Percentiles rank a stretch among this genome's conserved stretches.
phyloP scores from a whole-genome alignment of 2,888 invertebrate genomes.

The Calameuta filiformis region DNA sequence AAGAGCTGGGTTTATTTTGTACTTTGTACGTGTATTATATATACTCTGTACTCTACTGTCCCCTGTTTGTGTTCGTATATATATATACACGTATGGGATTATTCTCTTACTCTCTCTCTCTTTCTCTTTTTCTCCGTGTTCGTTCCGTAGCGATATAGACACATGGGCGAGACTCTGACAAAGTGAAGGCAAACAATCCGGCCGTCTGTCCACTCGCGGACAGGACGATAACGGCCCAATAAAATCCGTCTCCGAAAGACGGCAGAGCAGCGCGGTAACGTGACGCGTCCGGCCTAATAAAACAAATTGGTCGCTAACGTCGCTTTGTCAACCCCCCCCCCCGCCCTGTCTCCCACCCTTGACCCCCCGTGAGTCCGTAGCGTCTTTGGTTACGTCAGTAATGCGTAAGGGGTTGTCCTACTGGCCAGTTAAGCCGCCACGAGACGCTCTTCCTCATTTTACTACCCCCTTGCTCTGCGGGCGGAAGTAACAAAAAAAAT shows the following conservation, averaged over 20 bases:
- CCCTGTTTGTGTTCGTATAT: too few species aligned
- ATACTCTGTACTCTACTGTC: too few species aligned
- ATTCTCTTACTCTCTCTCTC: not conserved
- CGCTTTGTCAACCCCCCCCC: constrained; percentile 26
- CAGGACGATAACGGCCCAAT: constrained; percentile 45
- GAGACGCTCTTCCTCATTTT: too few species aligned
- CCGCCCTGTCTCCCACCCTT: too few species aligned
- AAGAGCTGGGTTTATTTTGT: too few species aligned
- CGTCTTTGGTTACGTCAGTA: too few species aligned
- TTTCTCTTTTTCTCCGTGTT: not conserved
- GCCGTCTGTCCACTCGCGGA: constrained; percentile 19
- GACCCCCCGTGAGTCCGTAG: too few species aligned
- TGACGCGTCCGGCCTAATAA: constrained; percentile 35
- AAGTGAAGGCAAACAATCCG: constrained; percentile 44
- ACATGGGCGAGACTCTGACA: constrained; percentile 31
- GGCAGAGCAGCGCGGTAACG: constrained; percentile 15
- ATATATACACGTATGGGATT: too few species aligned
- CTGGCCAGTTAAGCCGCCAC: too few species aligned
- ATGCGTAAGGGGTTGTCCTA: too few species aligned
- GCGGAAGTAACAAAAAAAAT: too few species aligned
- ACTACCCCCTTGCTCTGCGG: too few species aligned
- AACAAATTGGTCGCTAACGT: constrained; percentile 43
- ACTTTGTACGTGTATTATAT: not conserved
- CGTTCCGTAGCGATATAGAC: constrained; percentile 1
- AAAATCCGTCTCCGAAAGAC: constrained; percentile 33